Conservation (phyloP, 2,797 vertebrate genomes). For the Serranus cabrilla region DNA sequence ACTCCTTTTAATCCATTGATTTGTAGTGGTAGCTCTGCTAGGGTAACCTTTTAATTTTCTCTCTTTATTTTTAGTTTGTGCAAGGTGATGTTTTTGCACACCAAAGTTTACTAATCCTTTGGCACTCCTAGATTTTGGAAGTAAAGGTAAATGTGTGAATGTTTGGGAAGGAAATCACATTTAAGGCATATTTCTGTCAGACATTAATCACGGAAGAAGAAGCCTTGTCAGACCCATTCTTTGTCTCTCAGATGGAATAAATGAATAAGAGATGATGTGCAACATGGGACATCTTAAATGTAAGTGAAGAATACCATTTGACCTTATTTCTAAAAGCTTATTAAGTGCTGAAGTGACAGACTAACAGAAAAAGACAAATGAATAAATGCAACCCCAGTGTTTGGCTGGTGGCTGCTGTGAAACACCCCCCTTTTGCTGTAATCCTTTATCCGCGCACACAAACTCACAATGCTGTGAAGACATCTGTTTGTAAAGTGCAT, state of each 20-base stretch:
- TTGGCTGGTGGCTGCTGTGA: constrained; percentile 26
- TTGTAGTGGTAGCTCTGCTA: constrained; percentile 29
- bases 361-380: constrained; percentile 29
- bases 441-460: constrained; percentile 51
- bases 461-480: constrained; percentile 38
- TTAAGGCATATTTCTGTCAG: neutral
- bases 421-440: constrained; percentile 30
- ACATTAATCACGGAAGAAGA: neutral
- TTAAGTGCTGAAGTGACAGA: constrained; percentile 14
- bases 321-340: constrained; percentile 24
- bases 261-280: neutral
- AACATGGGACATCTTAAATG: neutral
- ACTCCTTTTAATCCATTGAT: constrained; percentile 57
- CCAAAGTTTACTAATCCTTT: neutral
- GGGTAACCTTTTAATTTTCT: constrained; percentile 34
- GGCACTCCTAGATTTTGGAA: neutral
- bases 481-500: constrained; percentile 56
- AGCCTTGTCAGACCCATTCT: neutral
- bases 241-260: neutral
- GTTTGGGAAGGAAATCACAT: too few species aligned
- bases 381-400: constrained; percentile 29
- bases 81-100: neutral
- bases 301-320: constrained; percentile 1
- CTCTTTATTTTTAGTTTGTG: constrained; percentile 24
- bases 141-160: neutral